Evolutionary conservation across 2,888 invertebrate genomes (phyloP), one percentile per base, ranked within the genome.

Genomic region (Volucella inanis): DNA sequence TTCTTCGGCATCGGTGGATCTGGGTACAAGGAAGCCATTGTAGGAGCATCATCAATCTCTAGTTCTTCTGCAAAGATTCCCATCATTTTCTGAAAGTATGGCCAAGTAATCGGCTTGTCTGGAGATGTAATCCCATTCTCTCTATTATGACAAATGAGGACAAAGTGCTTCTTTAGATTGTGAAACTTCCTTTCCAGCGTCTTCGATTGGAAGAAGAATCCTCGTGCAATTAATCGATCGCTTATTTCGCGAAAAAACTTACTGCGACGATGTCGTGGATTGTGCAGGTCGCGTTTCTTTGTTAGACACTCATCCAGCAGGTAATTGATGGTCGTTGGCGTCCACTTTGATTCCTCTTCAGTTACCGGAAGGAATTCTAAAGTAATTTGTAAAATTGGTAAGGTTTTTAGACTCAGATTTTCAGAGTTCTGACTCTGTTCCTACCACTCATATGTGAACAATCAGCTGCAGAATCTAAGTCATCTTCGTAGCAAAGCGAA

Each of bases 1-100:
- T 62, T 70, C 38, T 65, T 68, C n/a, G 68, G 67, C 3, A 39
- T 52, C 0, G 59, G 64, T 0, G 67, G 47, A 1, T 70, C 70
- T 9, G 84, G 83, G 52, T 83, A 83, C 0, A 84, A 39, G 0
- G 84, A 84, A 8, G 79, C 79, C 84, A 79, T 84, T 39, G 84
- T 84, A 0, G 84, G 84, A 0, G 74, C 79, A 49, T 84, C 84
- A 1, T 75, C 84, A 2, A 79, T 79, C 2, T 57, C 70, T 14
- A 84, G 8, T 12, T 84, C 84, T 38, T 84, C 84, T 1, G 84
- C 67, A 14, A 80, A 84, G 10, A 84, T 80, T 6, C 61, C 70
- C 75, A 80, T 71, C 80, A 84, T 80, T 39, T 55, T 52, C 0
- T 50, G 10, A 38, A 71, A 67, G 43, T 61, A 80, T 8, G 43